Percentiles rank a stretch among this genome's conserved stretches.
phyloP scores from a whole-genome alignment of 2,797 vertebrate species.

The Neopelma chrysocephalum region DNA sequence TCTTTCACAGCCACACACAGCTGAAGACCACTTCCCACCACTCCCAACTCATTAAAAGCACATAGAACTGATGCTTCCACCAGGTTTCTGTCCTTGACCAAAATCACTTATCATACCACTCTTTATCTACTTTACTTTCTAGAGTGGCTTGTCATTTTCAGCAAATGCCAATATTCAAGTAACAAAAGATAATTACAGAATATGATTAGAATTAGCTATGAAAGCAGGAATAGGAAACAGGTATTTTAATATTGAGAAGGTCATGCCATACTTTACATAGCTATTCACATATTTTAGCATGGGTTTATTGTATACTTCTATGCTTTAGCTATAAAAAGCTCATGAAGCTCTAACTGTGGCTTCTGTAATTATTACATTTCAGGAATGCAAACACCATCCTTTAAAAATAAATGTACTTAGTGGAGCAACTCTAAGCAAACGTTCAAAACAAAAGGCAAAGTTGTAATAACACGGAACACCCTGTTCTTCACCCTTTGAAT shows the following conservation, averaged over 20 bases:
- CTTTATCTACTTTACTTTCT: not conserved
- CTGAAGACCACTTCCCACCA: not conserved
- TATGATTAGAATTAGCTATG: not conserved
- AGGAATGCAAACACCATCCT: not conserved
- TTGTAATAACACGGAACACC: not conserved
- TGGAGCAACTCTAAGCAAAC: not conserved
- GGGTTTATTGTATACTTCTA: not conserved
- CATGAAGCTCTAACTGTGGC: not conserved
- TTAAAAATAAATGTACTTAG: not conserved
- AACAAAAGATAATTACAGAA: not conserved
- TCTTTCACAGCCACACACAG: not conserved
- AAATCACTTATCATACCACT: not conserved
- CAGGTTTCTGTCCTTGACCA: not conserved
- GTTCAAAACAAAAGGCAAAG: not conserved
- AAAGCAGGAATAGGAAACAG: not conserved
- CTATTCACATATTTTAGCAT: not conserved
- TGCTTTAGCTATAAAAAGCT: not conserved
- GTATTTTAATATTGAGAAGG: not conserved
- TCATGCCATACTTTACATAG: not conserved
- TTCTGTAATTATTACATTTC: not conserved
- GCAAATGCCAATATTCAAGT: not conserved
- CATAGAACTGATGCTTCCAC: not conserved
- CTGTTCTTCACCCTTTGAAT: not conserved
- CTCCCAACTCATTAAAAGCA: not conserved
- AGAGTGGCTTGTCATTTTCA: not conserved